Evolutionary conservation across 1,140 invertebrate genomes (phyloP), one percentile per base, ranked within the genome.

Genomic region (Sycophaga agraensis): DNA sequence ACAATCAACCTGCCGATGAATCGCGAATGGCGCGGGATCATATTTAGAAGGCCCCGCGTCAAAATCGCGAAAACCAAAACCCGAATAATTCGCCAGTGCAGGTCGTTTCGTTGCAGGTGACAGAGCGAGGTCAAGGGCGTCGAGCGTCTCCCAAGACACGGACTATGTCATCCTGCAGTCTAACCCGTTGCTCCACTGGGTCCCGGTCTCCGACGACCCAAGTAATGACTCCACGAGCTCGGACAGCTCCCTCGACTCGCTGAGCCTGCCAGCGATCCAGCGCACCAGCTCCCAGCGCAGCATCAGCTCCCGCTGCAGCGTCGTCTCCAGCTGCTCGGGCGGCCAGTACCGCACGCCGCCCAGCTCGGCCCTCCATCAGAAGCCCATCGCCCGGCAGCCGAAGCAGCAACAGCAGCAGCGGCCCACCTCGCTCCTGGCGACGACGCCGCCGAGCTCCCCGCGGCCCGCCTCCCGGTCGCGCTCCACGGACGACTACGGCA

Each of bases 101-200:
- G 39, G 34, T 2, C 45, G 50, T 66, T 69, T 26, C 45, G 55
- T 72, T 69, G 35, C 63, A 76, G 74, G 70, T 67, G 68, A 69
- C 4, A 67, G 70, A 24, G 39, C 49, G 22, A 66, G 70, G 45
- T 73, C 73, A 1, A 56, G 68, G 24, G 59, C 68, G 0, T 70
- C 70, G 0, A 70, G 68, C 37, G 16, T 70, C 0, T 58, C 65
- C 4, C 73, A 69, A 6, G 79, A 85, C 50, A 84, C 83, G n/a
- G 82, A 84, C 59, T 84, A 81, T 51, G 78, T 85, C n/a, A 66
- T 85, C 21, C 75, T 85, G 19, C 84, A 85, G 64, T 71, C 83
- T 4, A 84, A 80, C 22, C 82, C 83, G 9, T 66, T 82, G n/a
- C 69, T 78, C 21, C 78, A 82, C 37, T 85, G 84, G 83, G 73